Percentiles rank a stretch among this genome's conserved stretches.
These are phyloP conservation scores for Limnephilus marmoratus DNA, from an alignment of 2,888 invertebrate species.

Conservation along the genomic window DNA sequence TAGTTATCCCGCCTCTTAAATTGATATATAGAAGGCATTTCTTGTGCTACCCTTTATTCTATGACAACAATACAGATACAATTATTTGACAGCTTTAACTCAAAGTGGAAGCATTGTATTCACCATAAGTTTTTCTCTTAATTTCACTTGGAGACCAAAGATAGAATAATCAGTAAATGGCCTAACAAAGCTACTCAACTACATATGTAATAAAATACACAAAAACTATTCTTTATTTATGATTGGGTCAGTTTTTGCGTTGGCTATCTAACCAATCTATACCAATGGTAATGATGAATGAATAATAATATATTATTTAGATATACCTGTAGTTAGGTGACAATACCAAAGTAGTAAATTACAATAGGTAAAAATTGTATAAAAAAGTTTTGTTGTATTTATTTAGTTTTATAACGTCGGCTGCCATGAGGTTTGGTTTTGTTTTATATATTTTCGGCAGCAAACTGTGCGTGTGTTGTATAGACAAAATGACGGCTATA, in stretches of 20 bases:
- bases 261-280: background rate
- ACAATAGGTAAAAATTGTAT: slow-evolving; percentile 53
- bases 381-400: slow-evolving; percentile 22
- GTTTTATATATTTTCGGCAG: slow-evolving; percentile 14
- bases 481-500: slow-evolving; percentile 44
- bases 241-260: background rate
- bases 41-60: too few relatives aligned
- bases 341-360: slow-evolving; percentile 37
- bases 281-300: background rate
- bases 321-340: background rate
- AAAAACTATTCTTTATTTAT: background rate
- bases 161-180: background rate
- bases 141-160: background rate
- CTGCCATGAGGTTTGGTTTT: background rate
- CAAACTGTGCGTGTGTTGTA: slow-evolving; percentile 35
- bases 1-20: too few relatives aligned
- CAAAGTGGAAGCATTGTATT: background rate
- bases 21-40: too few relatives aligned
- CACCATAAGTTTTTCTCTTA: background rate
- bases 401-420: background rate
- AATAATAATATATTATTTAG: background rate
- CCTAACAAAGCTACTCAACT: background rate
- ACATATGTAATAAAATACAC: background rate
- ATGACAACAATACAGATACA: too few relatives aligned
- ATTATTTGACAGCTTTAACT: background rate